Evolutionary conservation across 2,113 vertebrate species (phyloP).

Genomic region (Sorex fumeus): DNA sequence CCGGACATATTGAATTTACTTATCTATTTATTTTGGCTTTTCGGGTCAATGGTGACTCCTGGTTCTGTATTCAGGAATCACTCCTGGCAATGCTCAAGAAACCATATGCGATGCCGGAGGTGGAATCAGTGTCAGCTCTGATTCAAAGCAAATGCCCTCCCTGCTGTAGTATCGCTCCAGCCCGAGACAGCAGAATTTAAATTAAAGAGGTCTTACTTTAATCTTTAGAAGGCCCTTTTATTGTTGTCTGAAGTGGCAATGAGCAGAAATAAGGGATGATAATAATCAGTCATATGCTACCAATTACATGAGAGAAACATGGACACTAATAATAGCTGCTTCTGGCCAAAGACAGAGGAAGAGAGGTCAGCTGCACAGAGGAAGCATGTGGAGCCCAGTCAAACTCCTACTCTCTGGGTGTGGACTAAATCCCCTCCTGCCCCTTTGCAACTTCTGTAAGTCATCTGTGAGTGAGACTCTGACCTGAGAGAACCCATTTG

Average conservation of each 20-base stretch:
- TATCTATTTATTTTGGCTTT: too few species aligned
- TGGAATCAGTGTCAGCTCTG: too few species aligned
- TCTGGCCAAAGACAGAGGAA: background rate
- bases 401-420: background rate
- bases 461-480: background rate
- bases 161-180: too few species aligned
- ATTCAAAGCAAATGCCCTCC: too few species aligned
- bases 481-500: background rate
- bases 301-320: background rate
- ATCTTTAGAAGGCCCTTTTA: slow-evolving; percentile 50
- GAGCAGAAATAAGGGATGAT: background rate
- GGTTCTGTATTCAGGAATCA: too few species aligned
- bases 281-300: background rate
- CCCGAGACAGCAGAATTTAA: slow-evolving; percentile 32
- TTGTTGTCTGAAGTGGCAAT: slow-evolving; percentile 50
- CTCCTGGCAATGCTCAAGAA: too few species aligned
- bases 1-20: background rate
- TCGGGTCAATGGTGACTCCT: too few species aligned
- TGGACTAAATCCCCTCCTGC: background rate
- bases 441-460: background rate
- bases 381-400: background rate
- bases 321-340: background rate
- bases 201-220: slow-evolving; percentile 56
- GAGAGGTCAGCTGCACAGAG: background rate
- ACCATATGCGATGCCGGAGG: too few species aligned